A percentile compares a stretch with the other conserved stretches of the same genome.
Evolutionary conservation across 2,797 vertebrate genomes (phyloP).

Genomic region (Telmatherina bonti): DNA sequence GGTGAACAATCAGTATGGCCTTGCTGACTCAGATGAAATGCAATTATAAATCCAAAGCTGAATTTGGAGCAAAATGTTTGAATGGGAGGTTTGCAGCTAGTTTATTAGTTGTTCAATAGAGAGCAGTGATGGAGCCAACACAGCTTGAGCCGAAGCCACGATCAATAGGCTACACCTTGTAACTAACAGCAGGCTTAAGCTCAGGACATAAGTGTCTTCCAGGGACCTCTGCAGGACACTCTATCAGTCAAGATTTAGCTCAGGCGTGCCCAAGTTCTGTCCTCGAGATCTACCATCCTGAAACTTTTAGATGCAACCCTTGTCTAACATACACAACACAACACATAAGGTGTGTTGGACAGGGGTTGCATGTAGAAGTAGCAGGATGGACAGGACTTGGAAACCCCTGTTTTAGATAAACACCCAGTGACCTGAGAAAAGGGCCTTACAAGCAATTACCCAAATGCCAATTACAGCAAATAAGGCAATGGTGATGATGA

Average conservation of each 20-base stretch:
- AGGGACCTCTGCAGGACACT: too few relatives aligned
- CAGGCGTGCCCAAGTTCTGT: too few relatives aligned
- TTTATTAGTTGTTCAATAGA: slow-evolving; percentile 12
- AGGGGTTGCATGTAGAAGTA: too few relatives aligned
- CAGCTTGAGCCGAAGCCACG: neutral
- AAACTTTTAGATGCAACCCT: too few relatives aligned
- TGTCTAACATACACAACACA: too few relatives aligned
- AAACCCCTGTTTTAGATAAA: too few relatives aligned
- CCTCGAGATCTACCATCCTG: too few relatives aligned
- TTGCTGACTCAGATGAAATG: slow-evolving; percentile 16
- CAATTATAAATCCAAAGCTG: slow-evolving; percentile 1
- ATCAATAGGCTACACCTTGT: slow-evolving; percentile 3
- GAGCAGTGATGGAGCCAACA: neutral
- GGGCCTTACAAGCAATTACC: neutral
- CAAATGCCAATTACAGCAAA: neutral
- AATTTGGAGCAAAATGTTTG: slow-evolving; percentile 13
- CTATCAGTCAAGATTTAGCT: too few relatives aligned
- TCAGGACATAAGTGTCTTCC: too few relatives aligned
- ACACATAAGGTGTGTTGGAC: too few relatives aligned
- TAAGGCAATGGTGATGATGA: neutral
- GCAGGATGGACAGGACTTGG: too few relatives aligned
- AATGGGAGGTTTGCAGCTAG: neutral
- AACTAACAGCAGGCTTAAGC: neutral
- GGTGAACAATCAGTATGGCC: slow-evolving; percentile 18
- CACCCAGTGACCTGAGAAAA: slow-evolving; percentile 6